Evolutionary conservation across 2,888 invertebrate genomes (phyloP), one percentile per base, ranked within the genome.

Genomic region (Leucophora obtusa): DNA sequence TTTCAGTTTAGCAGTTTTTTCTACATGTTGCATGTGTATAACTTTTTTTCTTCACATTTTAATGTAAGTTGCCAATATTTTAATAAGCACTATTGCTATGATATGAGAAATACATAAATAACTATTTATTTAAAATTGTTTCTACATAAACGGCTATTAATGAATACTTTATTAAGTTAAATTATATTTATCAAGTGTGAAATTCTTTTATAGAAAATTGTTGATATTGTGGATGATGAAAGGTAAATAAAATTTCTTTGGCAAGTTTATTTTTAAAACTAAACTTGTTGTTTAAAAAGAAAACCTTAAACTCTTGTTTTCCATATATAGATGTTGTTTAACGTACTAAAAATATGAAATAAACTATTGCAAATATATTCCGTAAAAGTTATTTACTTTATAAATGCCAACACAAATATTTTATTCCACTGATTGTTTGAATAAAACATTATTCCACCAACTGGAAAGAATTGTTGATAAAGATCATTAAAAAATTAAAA

Each of bases 1-100:
- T 53, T 11, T 14, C 11, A 17, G 4, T 24, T 24, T 21, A n/a
- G 28, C 28, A 3, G 28, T 54, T 6, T 21, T 24, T 54, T 24
- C 8, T 14, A 11, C 54, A 21, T 54, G 21, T 53, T 54, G 21
- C 24, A 53, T 10, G 7, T 28, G 21, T 5, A 54, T 11, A 51
- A 51, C 18, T 18, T 51, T 51, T 11, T 38, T 47, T 50, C 60
- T n/a, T 21, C 4, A 66, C 53, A 51, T 53, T 74, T 43, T n/a
- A 21, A 56, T 59, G n/a, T n/a, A n/a, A 63, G 50, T 58, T 75
- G 63, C 56, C 56, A 70, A 69, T 51, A 69, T 69, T 69, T 69
- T 50, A 11, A 51, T 58, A 51, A 63, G 18, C 11, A 17, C 7
- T 50, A 47, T 47, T 14, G n/a, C 7, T n/a, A 2, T 47, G 43